Evolutionary conservation across 2,113 vertebrate species (phyloP).

Genomic region (human): DNA sequence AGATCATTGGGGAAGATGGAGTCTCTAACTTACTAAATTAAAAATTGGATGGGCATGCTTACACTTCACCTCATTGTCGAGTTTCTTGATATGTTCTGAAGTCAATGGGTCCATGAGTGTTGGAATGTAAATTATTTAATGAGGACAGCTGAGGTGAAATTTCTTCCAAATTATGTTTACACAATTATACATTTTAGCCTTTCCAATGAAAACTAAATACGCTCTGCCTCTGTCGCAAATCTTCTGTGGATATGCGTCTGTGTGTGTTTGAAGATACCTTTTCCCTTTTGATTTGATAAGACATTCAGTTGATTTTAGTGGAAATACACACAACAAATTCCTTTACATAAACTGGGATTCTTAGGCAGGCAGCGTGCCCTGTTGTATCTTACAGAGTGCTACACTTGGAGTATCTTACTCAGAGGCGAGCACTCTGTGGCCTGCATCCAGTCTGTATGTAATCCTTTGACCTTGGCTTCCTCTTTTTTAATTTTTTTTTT

Average conservation of each 20-base stretch:
- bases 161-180: neutral
- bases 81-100: neutral
- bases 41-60: neutral
- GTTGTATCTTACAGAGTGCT: neutral
- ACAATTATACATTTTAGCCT: neutral
- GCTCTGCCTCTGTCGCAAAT: neutral
- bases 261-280: neutral
- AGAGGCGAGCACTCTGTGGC: neutral
- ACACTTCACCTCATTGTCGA: neutral
- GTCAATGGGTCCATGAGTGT: accelerated
- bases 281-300: neutral
- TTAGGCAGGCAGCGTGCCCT: neutral
- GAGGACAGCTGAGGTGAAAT: neutral
- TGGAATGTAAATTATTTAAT: neutral
- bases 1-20: neutral
- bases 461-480: neutral
- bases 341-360: neutral
- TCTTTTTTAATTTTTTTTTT: neutral
- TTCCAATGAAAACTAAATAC: neutral
- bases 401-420: neutral
- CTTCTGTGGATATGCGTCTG: accelerated
- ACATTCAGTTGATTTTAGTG: neutral
- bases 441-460: neutral
- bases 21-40: accelerated
- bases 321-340: too few species aligned